These are phyloP conservation scores for Zygaena filipendulae DNA, from an alignment of 2,888 invertebrate genomes.

Conservation along the genomic window DNA sequence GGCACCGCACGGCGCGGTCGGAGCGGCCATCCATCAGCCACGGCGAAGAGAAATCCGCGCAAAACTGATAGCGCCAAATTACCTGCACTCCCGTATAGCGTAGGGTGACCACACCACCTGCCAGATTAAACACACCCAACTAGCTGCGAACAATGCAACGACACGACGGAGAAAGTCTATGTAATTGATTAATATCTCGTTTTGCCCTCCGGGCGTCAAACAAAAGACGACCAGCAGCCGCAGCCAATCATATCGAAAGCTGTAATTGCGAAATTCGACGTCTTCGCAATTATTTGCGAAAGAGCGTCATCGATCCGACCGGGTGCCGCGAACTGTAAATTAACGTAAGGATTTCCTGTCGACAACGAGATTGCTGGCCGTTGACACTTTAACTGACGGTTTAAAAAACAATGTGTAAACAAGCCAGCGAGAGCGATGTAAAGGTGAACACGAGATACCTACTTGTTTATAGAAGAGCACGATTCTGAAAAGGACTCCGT, in stretches of 20 bases:
- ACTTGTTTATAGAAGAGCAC: conserved; percentile 28
- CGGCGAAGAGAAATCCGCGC: conserved; percentile 27
- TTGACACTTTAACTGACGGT: conserved; percentile 41
- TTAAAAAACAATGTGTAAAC: conserved; percentile 41
- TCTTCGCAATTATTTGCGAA: conserved; percentile 36
- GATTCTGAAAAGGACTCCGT: too few species aligned
- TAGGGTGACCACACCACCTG: conserved; percentile 34
- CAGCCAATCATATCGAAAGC: conserved; percentile 41
- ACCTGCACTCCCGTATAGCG: conserved; percentile 27
- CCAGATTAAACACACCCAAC: too few species aligned
- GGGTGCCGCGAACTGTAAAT: conserved; percentile 23
- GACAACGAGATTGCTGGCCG: conserved; percentile 21
- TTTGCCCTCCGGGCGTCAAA: conserved; percentile 35
- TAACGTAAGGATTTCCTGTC: conserved; percentile 23
- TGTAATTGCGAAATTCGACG: conserved; percentile 47
- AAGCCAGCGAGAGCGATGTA: conserved; percentile 43
- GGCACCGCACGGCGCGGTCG: conserved; percentile 21
- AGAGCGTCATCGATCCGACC: conserved; percentile 24
- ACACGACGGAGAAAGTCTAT: conserved; percentile 43
- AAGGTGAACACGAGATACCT: conserved; percentile 41
- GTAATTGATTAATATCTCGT: conserved; percentile 47
- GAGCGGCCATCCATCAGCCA: conserved; percentile 28
- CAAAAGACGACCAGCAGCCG: conserved; percentile 41
- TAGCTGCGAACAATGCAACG: background rate
- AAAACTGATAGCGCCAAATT: conserved; percentile 39